A percentile compares a stretch with the other conserved stretches of the same genome.
These are phyloP conservation scores for Laothoe populi DNA, from an alignment of 2,888 invertebrate genomes.

Conservation along the genomic window DNA sequence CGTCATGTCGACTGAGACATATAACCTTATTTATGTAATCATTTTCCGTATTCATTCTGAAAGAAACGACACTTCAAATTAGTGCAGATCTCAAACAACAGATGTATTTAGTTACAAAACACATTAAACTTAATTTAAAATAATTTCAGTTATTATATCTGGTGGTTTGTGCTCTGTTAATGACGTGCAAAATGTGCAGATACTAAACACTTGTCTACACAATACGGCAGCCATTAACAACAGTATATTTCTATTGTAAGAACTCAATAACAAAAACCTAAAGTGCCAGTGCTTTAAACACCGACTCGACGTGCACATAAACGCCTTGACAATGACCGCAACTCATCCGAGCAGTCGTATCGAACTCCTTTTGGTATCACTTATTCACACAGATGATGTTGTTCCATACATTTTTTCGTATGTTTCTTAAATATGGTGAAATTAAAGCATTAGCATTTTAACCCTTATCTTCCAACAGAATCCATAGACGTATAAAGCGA, in stretches of 20 bases:
- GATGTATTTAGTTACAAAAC: too few species aligned
- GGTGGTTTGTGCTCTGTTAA: neutral
- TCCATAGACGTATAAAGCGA: too few species aligned
- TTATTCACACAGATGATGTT: neutral
- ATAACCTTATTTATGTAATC: too few species aligned
- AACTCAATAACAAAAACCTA: neutral
- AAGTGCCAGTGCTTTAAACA: neutral
- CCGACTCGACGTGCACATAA: conserved; percentile 1
- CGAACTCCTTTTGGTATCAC: neutral
- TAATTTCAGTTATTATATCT: neutral
- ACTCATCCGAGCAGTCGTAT: neutral
- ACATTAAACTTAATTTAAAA: too few species aligned
- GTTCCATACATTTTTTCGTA: neutral
- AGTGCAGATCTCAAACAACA: too few species aligned
- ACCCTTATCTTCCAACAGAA: too few species aligned
- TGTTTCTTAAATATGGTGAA: neutral
- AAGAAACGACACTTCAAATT: too few species aligned
- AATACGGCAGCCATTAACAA: neutral
- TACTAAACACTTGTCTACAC: neutral
- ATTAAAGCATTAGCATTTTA: neutral
- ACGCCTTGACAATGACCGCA: conserved; percentile 22
- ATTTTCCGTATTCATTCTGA: too few species aligned
- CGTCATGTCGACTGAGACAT: too few species aligned
- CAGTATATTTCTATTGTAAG: neutral
- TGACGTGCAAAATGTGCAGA: neutral